These are phyloP conservation scores for Caenorhabditis imperialis DNA, from an alignment of 2,888 invertebrate species.

Conservation along the genomic window DNA sequence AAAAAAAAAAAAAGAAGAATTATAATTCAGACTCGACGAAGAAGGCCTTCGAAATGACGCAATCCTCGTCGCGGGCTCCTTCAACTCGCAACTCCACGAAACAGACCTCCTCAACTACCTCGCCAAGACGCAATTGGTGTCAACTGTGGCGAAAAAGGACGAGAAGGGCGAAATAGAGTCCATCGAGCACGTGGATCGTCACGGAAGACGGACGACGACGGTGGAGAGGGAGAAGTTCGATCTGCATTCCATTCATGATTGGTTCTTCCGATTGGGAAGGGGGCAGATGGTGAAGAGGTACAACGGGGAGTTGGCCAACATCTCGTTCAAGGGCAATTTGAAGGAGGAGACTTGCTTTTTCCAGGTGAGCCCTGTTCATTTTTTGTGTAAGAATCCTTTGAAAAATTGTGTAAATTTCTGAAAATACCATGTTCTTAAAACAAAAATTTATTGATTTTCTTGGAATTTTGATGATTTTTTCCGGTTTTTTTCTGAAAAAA, in stretches of 20 bases:
- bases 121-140: slow-evolving; percentile 60
- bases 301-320: slow-evolving; percentile 66
- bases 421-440: too few species aligned
- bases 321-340: slow-evolving; percentile 63
- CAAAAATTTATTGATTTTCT: too few species aligned
- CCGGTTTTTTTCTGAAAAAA: too few species aligned
- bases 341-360: slow-evolving; percentile 68
- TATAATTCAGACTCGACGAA: slow-evolving; percentile 64
- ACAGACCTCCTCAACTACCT: slow-evolving; percentile 66
- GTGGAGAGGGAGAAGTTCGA: slow-evolving; percentile 68
- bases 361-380: slow-evolving; percentile 47
- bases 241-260: slow-evolving; percentile 70
- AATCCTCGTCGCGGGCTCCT: slow-evolving; percentile 68
- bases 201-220: slow-evolving; percentile 65
- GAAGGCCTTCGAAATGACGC: slow-evolving; percentile 68
- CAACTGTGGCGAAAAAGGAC: slow-evolving; percentile 61
- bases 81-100: slow-evolving; percentile 70
- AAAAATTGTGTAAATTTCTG: background rate
- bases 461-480: too few species aligned
- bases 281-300: slow-evolving; percentile 71
- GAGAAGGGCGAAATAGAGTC: slow-evolving; percentile 62
- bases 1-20: too few species aligned
- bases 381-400: background rate
- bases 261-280: slow-evolving; percentile 69
- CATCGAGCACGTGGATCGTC: slow-evolving; percentile 67